Base-by-base conservation (phyloP, 2,113 vertebrate genomes). In the Melanocharis versteri region DNA sequence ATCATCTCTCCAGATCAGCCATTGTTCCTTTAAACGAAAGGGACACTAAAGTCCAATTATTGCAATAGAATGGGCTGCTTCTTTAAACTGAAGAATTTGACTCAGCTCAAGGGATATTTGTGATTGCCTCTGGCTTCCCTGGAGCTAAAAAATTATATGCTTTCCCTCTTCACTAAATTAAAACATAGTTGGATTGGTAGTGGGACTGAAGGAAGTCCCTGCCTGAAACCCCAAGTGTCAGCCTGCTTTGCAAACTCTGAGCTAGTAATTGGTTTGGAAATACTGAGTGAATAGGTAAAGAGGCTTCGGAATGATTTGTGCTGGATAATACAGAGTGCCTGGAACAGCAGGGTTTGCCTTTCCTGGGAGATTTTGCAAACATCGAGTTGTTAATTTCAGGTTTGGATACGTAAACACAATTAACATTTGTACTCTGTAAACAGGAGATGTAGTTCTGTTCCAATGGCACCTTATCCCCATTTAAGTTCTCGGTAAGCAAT, bases 111-210 rank as follows among this genome's bases (percentile, higher is more conserved):
- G 97, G 97, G 97, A 96, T 97, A 96, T 97, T 95, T 96, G 94
- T 90, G 87, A 97, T 96, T 92, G 96, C 98, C 97, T 97, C 92
- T 94, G 92, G 97, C 97, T 87, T 96, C 97, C 97, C 97, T 82
- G 54, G 60, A 97, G 96, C 96, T 97, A 96, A 97, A 97, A 96
- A 96, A 96, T 96, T 91, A 94, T 94, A 91, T 96, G 94, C 95
- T 97, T 97, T 97, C 96, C 96, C 94, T 97, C 96, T 96, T 96
- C 95, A 96, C 97, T 97, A 94, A 97, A 97, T 97, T 96, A 97
- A 97, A 97, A 95, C 92, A 83, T 97, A 96, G 97, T 97, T 94
- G 83, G 96, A 95, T 94, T 97, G 97, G 97, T 88, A 85, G 90
- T 84, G 96, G 93, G 97, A 96, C 94, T 94, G 81, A 94, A 96